phyloP scores from a whole-genome alignment of 2,797 vertebrate genomes.

The Gambusia yucatana region DNA sequence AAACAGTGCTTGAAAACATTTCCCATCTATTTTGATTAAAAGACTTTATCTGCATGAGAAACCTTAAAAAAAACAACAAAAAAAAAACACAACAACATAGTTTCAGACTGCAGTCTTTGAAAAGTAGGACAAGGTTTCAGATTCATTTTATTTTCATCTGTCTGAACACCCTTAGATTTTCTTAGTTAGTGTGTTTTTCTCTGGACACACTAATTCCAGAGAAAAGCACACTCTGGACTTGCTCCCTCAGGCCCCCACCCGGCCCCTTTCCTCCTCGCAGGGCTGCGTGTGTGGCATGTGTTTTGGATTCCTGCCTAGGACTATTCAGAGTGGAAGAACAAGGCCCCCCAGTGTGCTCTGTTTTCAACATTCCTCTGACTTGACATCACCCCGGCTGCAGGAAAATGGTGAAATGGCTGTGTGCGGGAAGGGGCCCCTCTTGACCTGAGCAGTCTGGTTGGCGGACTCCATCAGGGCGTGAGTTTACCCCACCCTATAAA shows the following conservation, averaged over 20 bases:
- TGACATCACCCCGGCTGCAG: conserved; percentile 75
- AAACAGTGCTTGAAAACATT: neutral
- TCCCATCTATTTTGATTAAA: neutral
- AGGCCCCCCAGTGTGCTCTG: conserved; percentile 76
- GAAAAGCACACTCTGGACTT: neutral
- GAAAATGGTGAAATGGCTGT: conserved; percentile 57
- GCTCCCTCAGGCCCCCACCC: neutral
- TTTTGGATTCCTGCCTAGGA: conserved; percentile 56
- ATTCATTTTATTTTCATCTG: neutral
- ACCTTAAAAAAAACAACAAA: too few relatives aligned
- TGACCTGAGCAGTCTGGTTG: conserved; percentile 69
- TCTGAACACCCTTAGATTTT: conserved; percentile 13
- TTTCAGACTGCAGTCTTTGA: neutral
- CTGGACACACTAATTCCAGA: neutral
- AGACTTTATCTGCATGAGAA: neutral
- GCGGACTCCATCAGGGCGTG: conserved; percentile 28
- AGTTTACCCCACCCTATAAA: conserved; percentile 41
- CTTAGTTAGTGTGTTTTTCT: conserved; percentile 15
- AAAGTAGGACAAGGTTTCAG: conserved; percentile 1
- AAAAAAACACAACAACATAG: neutral
- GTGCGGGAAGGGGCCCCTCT: conserved; percentile 65
- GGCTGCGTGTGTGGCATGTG: conserved; percentile 73
- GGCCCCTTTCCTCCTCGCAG: conserved; percentile 2
- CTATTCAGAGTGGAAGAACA: conserved; percentile 70
- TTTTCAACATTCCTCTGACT: conserved; percentile 74